Conservation (phyloP, 2,113 vertebrate genomes). For the Alligator mississippiensis region DNA sequence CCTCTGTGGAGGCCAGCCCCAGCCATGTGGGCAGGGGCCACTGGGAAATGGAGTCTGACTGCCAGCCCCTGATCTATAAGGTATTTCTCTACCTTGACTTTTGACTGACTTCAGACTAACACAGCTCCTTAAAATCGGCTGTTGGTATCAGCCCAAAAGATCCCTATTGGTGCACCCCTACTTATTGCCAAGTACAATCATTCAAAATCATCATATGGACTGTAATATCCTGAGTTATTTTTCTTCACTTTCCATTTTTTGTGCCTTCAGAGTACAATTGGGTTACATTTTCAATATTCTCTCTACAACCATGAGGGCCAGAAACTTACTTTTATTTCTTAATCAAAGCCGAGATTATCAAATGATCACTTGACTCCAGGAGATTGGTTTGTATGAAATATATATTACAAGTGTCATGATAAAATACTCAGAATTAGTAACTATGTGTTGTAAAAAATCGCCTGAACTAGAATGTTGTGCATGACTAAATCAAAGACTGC, state of each 20-base stretch:
- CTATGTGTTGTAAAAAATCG: neutral
- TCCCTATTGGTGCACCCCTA: too few species aligned
- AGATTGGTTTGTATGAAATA: neutral
- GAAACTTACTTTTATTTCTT: neutral
- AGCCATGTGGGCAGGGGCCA: too few species aligned
- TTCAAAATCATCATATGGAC: neutral
- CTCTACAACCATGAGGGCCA: neutral
- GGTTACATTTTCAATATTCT: neutral
- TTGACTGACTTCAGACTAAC: too few species aligned
- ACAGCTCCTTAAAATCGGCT: too few species aligned
- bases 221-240: neutral
- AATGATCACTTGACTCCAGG: neutral
- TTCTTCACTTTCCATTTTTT: neutral
- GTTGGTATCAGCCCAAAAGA: too few species aligned
- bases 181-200: neutral
- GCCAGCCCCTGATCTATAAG: too few species aligned
- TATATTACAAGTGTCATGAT: neutral
- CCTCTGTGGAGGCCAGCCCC: too few species aligned
- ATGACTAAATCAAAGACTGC: neutral
- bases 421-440: neutral
- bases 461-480: neutral
- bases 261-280: neutral
- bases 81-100: too few species aligned
- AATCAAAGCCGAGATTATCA: neutral
- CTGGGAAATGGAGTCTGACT: too few species aligned